These are phyloP conservation scores for Dysdera silvatica DNA, from an alignment of 1,140 invertebrate genomes.

Conservation along the genomic window DNA sequence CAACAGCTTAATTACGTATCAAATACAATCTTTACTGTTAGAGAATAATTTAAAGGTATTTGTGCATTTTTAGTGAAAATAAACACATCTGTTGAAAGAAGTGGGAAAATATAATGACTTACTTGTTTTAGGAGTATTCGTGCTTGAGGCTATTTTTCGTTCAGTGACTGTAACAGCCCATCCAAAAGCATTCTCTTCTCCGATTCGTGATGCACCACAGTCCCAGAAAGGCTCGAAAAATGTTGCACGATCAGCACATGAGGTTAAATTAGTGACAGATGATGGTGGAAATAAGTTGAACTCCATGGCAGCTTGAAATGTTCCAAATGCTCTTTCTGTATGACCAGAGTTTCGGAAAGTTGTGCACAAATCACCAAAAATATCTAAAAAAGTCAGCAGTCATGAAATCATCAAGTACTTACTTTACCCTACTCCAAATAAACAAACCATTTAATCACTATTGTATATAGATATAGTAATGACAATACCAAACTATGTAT, in stretches of 20 bases:
- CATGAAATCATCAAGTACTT: too few species aligned
- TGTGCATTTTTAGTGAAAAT: not conserved
- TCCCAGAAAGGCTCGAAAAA: constrained; percentile 51
- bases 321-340: constrained; percentile 46
- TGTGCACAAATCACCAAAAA: constrained; percentile 43
- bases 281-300: constrained; percentile 46
- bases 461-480: too few species aligned
- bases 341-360: constrained; percentile 45
- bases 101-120: constrained; percentile 9
- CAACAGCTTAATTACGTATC: not conserved
- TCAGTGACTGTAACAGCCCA: constrained; percentile 42
- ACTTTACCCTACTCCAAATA: too few species aligned
- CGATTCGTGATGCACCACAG: constrained; percentile 45
- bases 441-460: too few species aligned
- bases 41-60: not conserved
- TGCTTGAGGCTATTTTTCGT: constrained; percentile 17
- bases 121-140: constrained; percentile 28
- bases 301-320: constrained; percentile 48
- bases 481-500: too few species aligned
- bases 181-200: constrained; percentile 43
- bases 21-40: not conserved
- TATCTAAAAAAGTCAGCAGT: constrained; percentile 38
- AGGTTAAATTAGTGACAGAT: constrained; percentile 16
- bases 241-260: constrained; percentile 35
- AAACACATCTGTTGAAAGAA: not conserved